These are phyloP conservation scores for Cheirogaleus medius DNA, from an alignment of 2,113 vertebrate genomes.

Conservation along the genomic window DNA sequence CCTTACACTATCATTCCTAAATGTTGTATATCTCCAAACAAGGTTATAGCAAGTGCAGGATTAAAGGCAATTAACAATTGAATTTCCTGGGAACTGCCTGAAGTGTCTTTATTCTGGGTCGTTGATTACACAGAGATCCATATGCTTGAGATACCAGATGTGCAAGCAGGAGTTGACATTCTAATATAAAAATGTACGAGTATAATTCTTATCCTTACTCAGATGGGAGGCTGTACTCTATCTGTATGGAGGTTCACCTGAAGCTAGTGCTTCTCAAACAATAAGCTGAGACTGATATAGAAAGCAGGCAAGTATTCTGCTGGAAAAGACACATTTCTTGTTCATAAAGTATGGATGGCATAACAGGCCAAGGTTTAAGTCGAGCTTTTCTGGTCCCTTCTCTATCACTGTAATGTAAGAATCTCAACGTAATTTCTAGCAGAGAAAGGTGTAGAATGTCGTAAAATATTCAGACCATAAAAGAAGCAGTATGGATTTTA, in stretches of 20 bases:
- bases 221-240: neutral
- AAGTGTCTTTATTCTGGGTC: slow-evolving; percentile 47
- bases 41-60: slow-evolving; percentile 21
- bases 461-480: neutral
- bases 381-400: neutral
- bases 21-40: neutral
- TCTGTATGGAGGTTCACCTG: neutral
- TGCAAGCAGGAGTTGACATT: slow-evolving; percentile 22
- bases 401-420: neutral
- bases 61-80: slow-evolving; percentile 53
- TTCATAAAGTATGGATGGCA: neutral
- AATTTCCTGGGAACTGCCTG: slow-evolving; percentile 48
- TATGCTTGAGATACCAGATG: slow-evolving; percentile 36
- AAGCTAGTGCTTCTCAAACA: neutral
- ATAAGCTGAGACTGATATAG: neutral
- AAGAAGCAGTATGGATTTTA: neutral
- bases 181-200: slow-evolving; percentile 49
- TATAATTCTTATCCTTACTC: neutral
- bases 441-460: neutral
- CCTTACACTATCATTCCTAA: slow-evolving; percentile 16
- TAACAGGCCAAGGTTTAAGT: neutral
- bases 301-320: neutral
- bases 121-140: slow-evolving; percentile 43
- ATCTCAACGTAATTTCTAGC: neutral
- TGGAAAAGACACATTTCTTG: neutral